phyloP scores from a whole-genome alignment of 2,113 vertebrate species.

The Guaruba guarouba region DNA sequence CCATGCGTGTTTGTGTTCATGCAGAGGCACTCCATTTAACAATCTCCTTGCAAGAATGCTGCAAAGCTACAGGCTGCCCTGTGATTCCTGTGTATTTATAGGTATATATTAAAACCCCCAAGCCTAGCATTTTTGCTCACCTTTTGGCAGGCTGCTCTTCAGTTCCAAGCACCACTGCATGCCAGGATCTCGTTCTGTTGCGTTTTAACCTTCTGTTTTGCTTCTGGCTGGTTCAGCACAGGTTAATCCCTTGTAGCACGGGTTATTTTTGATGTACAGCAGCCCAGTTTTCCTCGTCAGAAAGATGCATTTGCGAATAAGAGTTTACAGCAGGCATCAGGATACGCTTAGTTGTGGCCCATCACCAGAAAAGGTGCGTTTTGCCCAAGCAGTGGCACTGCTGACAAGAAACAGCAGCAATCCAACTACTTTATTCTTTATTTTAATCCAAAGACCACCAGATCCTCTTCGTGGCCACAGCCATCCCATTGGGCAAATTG shows the following conservation, averaged over 20 bases:
- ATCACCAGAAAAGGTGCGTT: fast-evolving
- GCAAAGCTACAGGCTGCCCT: not conserved
- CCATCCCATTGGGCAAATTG: not conserved
- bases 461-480: not conserved
- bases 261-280: not conserved
- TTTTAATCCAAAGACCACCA: not conserved
- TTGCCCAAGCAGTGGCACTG: not conserved
- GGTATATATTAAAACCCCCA: not conserved
- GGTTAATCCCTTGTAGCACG: not conserved
- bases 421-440: not conserved
- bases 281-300: not conserved
- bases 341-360: not conserved
- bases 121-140: not conserved
- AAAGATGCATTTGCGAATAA: not conserved
- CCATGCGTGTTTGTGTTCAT: not conserved
- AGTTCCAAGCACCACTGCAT: not conserved
- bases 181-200: not conserved
- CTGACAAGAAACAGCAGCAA: not conserved
- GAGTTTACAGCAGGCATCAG: not conserved
- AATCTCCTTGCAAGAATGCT: not conserved
- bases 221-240: conserved; percentile 24
- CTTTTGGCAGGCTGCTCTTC: not conserved
- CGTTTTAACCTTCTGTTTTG: not conserved
- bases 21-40: not conserved
- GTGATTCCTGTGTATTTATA: conserved; percentile 10